Evolutionary conservation across 2,888 invertebrate species (phyloP).

Genomic region (Lepas anatifera): DNA sequence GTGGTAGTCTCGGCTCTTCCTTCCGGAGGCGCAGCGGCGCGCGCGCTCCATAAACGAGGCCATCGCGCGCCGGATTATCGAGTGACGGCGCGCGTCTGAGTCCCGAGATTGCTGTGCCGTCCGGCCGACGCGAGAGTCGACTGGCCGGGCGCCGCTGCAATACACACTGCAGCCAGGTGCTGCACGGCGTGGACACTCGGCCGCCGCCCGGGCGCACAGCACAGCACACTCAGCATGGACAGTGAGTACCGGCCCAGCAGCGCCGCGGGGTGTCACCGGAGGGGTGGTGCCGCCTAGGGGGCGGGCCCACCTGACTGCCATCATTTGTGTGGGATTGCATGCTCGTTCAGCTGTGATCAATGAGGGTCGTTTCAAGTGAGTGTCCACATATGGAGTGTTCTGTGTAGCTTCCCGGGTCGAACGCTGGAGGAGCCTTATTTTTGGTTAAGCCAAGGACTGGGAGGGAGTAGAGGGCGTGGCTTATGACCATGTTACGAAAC

Average conservation of each 20-base stretch:
- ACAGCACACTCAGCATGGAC: neutral
- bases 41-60: too few species aligned
- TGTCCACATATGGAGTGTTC: too few species aligned
- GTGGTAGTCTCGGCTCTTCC: neutral
- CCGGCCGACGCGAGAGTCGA: neutral
- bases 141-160: neutral
- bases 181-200: neutral
- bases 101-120: neutral
- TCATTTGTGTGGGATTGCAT: too few species aligned
- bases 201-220: neutral
- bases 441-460: too few species aligned
- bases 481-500: neutral
- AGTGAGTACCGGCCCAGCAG: neutral
- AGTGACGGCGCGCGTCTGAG: slow-evolving; percentile 5
- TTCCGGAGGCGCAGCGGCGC: neutral
- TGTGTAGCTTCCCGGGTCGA: too few species aligned
- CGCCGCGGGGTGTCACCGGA: neutral
- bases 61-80: too few species aligned
- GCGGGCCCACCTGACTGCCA: too few species aligned
- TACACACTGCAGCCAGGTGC: neutral
- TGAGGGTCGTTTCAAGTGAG: too few species aligned
- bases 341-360: neutral
- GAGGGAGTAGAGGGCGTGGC: too few species aligned
- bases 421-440: too few species aligned
- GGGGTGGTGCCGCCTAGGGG: neutral